A percentile compares a stretch with the other conserved stretches of the same genome.
Evolutionary conservation across 2,888 invertebrate genomes (phyloP).

Genomic region (Pristionchus exspectatus): DNA sequence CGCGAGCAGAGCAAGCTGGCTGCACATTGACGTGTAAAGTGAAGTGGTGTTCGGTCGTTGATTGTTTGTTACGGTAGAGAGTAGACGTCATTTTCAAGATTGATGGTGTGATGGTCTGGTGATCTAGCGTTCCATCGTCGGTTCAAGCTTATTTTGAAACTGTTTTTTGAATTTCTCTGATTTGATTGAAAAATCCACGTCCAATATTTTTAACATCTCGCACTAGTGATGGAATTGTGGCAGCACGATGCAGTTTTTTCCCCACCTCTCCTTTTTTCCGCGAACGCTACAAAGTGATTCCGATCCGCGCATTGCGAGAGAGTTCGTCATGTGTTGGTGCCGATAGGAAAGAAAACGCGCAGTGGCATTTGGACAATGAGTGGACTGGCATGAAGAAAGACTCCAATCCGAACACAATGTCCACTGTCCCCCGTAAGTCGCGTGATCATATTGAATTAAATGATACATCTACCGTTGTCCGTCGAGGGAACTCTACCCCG

Average conservation of each 20-base stretch:
- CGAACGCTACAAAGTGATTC: constrained; percentile 24
- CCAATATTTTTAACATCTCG: neutral
- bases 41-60: neutral
- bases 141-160: neutral
- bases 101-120: neutral
- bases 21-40: neutral
- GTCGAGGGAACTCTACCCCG: too few relatives aligned
- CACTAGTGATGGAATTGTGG: neutral
- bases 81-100: neutral
- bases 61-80: neutral
- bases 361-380: neutral
- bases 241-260: neutral
- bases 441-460: too few relatives aligned
- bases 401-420: neutral
- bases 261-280: neutral
- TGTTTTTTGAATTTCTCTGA: neutral
- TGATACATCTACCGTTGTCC: too few relatives aligned
- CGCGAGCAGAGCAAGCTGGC: neutral
- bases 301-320: neutral
- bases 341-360: neutral
- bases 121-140: neutral
- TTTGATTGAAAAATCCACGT: neutral
- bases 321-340: too few relatives aligned
- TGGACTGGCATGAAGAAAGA: neutral
- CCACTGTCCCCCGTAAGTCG: neutral